Evolutionary conservation across 1,140 invertebrate genomes (phyloP).

Genomic region (Heliconius himera): DNA sequence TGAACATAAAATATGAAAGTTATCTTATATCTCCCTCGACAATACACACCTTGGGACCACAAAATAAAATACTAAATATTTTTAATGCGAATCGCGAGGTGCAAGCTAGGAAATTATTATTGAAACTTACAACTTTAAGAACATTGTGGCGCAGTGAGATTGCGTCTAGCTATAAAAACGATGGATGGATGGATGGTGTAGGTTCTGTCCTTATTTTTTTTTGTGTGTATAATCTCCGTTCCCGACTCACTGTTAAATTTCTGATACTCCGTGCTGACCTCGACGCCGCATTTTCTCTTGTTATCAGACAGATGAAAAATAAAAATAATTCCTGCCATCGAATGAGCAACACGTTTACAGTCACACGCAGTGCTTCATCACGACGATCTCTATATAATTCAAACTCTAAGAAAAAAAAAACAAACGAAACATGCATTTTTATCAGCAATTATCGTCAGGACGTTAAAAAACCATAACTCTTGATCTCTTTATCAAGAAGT

Average conservation of each 20-base stretch:
- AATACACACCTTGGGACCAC: conserved; percentile 5
- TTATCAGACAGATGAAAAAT: too few species aligned
- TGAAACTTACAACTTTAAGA: neutral
- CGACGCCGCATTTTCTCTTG: too few species aligned
- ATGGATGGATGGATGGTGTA: too few species aligned
- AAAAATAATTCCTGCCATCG: too few species aligned
- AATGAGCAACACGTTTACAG: too few species aligned
- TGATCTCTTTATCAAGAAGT: conserved; percentile 4
- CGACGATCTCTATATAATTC: too few species aligned
- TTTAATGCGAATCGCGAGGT: neutral
- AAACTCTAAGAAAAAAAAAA: neutral
- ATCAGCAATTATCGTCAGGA: conserved; percentile 9
- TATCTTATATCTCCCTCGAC: conserved; percentile 3
- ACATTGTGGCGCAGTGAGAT: neutral
- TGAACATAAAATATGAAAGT: conserved; percentile 7
- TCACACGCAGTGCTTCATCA: too few species aligned
- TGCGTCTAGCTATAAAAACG: too few species aligned
- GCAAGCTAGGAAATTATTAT: neutral
- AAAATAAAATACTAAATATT: conserved; percentile 1
- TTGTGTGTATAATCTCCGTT: too few species aligned
- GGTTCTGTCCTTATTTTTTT: too few species aligned
- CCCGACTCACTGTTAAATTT: too few species aligned
- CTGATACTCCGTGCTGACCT: too few species aligned
- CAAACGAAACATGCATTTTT: neutral
- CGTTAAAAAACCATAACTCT: neutral